These are phyloP conservation scores for Gortyna flavago DNA, from an alignment of 2,888 invertebrate genomes.

Conservation along the genomic window DNA sequence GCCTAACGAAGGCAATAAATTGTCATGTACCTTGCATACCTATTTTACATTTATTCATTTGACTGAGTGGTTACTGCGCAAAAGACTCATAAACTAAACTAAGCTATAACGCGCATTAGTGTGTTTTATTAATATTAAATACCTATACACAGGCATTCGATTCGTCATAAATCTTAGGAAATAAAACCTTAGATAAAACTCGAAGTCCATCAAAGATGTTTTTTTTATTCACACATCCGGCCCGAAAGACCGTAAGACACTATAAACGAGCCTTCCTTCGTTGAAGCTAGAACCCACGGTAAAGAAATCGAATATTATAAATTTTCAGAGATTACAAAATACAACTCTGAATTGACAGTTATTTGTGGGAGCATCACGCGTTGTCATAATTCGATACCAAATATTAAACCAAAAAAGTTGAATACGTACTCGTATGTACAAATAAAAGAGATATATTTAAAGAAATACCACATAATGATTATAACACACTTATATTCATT, in stretches of 20 bases:
- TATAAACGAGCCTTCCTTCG: constrained; percentile 25
- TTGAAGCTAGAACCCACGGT: constrained; percentile 11
- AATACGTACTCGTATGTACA: constrained; percentile 71
- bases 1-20: constrained; percentile 54
- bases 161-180: constrained; percentile 36
- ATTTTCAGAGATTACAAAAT: constrained; percentile 54
- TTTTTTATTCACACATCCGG: constrained; percentile 53
- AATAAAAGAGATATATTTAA: constrained; percentile 77
- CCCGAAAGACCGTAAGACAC: constrained; percentile 27
- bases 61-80: constrained; percentile 26
- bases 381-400: constrained; percentile 69
- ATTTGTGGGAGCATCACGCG: constrained; percentile 42
- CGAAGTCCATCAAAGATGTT: constrained; percentile 20
- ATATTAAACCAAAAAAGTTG: constrained; percentile 73
- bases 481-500: constrained; percentile 83
- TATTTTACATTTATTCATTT: constrained; percentile 35
- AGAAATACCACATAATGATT: constrained; percentile 79
- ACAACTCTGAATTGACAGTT: constrained; percentile 42
- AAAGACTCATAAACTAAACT: constrained; percentile 25
- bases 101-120: constrained; percentile 22
- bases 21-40: constrained; percentile 37
- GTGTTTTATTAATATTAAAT: constrained; percentile 29
- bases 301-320: constrained; percentile 53
- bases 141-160: constrained; percentile 5
- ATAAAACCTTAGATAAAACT: constrained; percentile 33